Conservation (phyloP, 1,140 invertebrate genomes). For the Drosophila sproati region DNA sequence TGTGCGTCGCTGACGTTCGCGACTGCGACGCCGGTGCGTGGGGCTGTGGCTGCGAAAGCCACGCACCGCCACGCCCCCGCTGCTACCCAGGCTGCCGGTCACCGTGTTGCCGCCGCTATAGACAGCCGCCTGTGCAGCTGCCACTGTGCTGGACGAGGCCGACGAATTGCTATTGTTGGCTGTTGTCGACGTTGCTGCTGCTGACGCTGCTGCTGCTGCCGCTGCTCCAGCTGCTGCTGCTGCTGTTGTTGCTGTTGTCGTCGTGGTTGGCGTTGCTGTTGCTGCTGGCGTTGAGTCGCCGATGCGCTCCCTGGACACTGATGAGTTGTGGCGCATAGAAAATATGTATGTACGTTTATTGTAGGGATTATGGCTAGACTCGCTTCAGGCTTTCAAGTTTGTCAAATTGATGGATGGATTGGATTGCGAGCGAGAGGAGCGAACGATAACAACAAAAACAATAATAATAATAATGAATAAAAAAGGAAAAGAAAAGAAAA, state of each 20-base stretch:
- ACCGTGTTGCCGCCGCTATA: constrained; percentile 80
- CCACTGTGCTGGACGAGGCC: constrained; percentile 78
- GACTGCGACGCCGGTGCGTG: constrained; percentile 77
- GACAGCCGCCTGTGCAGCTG: constrained; percentile 80
- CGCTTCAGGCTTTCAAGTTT: constrained; percentile 16
- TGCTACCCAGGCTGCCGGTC: constrained; percentile 72
- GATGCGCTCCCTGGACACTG: constrained; percentile 81
- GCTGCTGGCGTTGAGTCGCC: constrained; percentile 60
- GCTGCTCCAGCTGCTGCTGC: constrained; percentile 26
- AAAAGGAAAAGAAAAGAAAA: constrained; percentile 8
- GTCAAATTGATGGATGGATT: constrained; percentile 11
- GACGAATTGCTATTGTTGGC: constrained; percentile 71
- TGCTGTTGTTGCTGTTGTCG: constrained; percentile 35
- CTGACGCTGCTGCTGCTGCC: constrained; percentile 22
- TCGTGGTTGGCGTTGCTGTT: constrained; percentile 47
- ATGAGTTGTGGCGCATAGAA: constrained; percentile 77
- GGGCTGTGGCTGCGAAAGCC: constrained; percentile 84
- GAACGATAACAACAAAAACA: constrained; percentile 26
- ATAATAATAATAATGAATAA: constrained; percentile 38
- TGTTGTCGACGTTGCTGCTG: constrained; percentile 53
- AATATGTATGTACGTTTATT: constrained; percentile 46
- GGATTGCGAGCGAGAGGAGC: constrained; percentile 4
- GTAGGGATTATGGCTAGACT: constrained; percentile 37
- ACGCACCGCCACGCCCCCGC: constrained; percentile 67
- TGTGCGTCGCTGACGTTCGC: constrained; percentile 76